phyloP scores from a whole-genome alignment of 2,113 vertebrate species.

The Barbus barbus region DNA sequence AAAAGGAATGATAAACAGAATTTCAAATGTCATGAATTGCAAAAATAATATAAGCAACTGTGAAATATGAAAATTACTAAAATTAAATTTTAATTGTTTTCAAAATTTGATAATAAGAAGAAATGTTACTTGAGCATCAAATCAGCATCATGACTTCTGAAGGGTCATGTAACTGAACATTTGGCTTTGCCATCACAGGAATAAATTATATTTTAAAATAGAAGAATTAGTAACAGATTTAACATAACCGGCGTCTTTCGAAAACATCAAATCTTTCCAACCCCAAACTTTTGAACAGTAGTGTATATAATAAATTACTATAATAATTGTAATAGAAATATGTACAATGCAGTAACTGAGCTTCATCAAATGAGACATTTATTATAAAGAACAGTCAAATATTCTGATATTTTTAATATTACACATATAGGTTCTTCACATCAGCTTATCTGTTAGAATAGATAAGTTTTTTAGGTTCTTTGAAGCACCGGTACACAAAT shows the following conservation, averaged over 20 bases:
- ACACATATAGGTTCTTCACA: not conserved
- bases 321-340: not conserved
- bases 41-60: not conserved
- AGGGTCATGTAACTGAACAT: not conserved
- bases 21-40: too few relatives aligned
- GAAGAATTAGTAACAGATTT: not conserved
- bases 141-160: not conserved
- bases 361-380: not conserved
- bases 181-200: not conserved
- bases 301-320: not conserved
- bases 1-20: not conserved
- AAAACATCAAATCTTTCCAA: not conserved
- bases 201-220: not conserved
- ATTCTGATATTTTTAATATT: not conserved
- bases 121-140: not conserved
- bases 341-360: not conserved
- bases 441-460: not conserved
- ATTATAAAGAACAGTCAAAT: not conserved
- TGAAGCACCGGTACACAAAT: not conserved
- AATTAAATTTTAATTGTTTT: not conserved
- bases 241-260: not conserved
- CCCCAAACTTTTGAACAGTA: not conserved
- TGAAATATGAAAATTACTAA: not conserved
- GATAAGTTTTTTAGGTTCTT: not conserved
- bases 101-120: not conserved